Evolutionary conservation across 2,797 vertebrate species (phyloP), one percentile per base, ranked within the genome.

Genomic region (Phoxinus dragarum): DNA sequence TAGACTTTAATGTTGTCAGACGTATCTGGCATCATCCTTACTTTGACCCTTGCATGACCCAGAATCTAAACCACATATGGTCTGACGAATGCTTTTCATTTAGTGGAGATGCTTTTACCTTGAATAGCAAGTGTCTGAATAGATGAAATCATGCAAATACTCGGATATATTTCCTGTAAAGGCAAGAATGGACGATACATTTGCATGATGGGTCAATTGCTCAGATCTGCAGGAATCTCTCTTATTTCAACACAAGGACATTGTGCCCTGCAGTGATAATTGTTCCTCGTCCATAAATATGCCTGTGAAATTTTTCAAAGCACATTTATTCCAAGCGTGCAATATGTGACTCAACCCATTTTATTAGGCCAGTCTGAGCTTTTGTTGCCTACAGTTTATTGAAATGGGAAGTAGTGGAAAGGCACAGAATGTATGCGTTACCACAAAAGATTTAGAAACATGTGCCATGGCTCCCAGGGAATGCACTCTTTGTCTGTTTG

Each of bases 391-490:
- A 82, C 88, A 84, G 90, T 81, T 82, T 85, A 91, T 88, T 89
- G 83, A 92, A 91, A 91, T 81, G 84, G 84, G 86, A 90, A 80
- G 34, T 54, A 19, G 86, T 88, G 78, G 80, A 83, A 84, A 90
- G 82, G 86, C 89, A 87, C 36, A 76, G 90, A 92, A 90, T 89
- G 84, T 86, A 90, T 93, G 91, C 88, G 88, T 92, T 92, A 93
- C 93, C 90, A 91, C 90, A 93, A 93, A 94, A 93, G 93, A 94
- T 31, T 79, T 89, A 34, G 82, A 86, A 86, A 91, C 91, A 93
- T 93, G 90, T 93, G 90, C 93, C 92, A 93, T 90, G 90, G 93
- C 93, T 94, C 94, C 91, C 90, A 84, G 5, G 92, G 93, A 86
- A 83, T 90, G 90, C 89, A 81, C 67, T 89, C 88, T 92, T 93